phyloP scores from a whole-genome alignment of 2,888 invertebrate species.

The Hydrotaea cyrtoneurina region DNA sequence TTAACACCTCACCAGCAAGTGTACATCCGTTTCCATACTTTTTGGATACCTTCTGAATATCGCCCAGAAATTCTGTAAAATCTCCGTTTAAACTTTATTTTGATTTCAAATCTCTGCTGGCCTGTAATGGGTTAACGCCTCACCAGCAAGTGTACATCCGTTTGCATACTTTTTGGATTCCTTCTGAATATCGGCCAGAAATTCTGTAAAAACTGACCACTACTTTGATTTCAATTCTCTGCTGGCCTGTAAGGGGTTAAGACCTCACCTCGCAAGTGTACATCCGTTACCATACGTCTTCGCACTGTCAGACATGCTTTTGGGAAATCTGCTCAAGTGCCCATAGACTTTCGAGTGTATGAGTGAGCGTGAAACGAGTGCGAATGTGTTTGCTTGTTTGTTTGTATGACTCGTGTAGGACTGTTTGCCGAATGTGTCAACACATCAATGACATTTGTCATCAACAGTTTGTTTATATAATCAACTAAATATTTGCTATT shows the following conservation, averaged over 20 bases:
- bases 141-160: conserved; percentile 48
- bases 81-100: too few species aligned
- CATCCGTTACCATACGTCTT: conserved; percentile 26
- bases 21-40: conserved; percentile 33
- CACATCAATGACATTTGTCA: conserved; percentile 43
- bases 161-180: conserved; percentile 2
- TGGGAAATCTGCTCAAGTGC: neutral
- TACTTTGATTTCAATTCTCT: too few species aligned
- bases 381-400: neutral
- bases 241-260: conserved; percentile 12
- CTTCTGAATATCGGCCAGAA: too few species aligned
- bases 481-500: conserved; percentile 46
- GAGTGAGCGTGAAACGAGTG: neutral
- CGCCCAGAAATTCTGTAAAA: too few species aligned
- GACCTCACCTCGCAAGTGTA: conserved; percentile 52
- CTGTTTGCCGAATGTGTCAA: conserved; percentile 38
- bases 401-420: too few species aligned
- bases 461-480: conserved; percentile 43
- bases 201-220: too few species aligned
- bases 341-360: conserved; percentile 4
- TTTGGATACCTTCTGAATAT: too few species aligned
- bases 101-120: too few species aligned
- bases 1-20: too few species aligned
- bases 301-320: neutral
- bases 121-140: too few species aligned